Conservation (phyloP, 2,113 vertebrate species). For the Alligator mississippiensis region DNA sequence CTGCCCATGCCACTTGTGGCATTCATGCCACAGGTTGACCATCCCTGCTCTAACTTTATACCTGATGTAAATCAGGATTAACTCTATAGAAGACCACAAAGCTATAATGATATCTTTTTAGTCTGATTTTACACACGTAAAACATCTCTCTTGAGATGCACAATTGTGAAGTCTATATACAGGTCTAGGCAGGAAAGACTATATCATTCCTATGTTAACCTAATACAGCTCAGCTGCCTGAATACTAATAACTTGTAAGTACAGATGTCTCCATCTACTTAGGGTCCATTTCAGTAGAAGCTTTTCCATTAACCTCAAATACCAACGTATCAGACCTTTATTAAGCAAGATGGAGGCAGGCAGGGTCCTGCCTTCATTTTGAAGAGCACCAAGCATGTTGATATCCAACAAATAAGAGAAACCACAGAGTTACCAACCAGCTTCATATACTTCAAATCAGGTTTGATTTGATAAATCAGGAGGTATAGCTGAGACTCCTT, state of each 20-base stretch:
- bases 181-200: too few species aligned
- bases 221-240: background rate
- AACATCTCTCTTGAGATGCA: background rate
- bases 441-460: background rate
- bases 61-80: background rate
- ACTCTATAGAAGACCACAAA: background rate
- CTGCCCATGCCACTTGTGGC: too few species aligned
- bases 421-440: too few species aligned
- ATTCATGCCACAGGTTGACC: too few species aligned
- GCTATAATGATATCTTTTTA: background rate
- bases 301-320: background rate
- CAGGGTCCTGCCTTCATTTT: background rate
- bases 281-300: background rate
- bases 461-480: background rate
- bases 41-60: background rate
- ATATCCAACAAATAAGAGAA: background rate
- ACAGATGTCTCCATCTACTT: fast-evolving
- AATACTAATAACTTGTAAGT: background rate
- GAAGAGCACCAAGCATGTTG: background rate
- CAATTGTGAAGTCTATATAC: too few species aligned
- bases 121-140: background rate
- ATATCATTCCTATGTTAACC: background rate
- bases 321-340: fast-evolving
- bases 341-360: background rate
- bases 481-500: background rate